These are phyloP conservation scores for Noctilio leporinus DNA, from an alignment of 2,113 vertebrate genomes.

Conservation along the genomic window DNA sequence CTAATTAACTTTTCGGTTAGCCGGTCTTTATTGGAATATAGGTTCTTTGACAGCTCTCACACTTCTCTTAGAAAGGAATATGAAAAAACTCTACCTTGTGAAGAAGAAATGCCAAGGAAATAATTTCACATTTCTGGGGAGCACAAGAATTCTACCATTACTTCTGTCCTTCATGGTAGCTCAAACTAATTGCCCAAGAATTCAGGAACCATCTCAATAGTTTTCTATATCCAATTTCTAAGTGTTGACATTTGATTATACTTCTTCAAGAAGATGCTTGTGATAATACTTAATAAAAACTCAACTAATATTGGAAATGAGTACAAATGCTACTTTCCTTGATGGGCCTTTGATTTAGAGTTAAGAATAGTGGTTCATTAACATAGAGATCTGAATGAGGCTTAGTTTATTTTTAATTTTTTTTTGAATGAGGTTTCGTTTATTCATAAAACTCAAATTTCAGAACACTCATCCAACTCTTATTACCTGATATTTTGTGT, in stretches of 20 bases:
- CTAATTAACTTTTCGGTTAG: background rate
- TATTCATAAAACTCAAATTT: background rate
- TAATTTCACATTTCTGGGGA: background rate
- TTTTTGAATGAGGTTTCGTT: background rate
- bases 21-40: background rate
- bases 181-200: background rate
- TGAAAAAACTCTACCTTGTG: background rate
- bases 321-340: background rate
- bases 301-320: background rate
- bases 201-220: background rate
- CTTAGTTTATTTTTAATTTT: too few relatives aligned
- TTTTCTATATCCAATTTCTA: background rate
- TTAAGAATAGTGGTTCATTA: background rate
- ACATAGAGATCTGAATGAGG: background rate
- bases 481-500: background rate
- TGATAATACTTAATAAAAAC: background rate
- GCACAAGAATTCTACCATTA: background rate
- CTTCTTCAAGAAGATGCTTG: background rate
- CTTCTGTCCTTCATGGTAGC: background rate
- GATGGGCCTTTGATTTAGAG: background rate
- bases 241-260: background rate
- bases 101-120: background rate
- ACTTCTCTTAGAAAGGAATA: background rate
- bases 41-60: background rate
- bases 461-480: background rate